Base-by-base conservation (phyloP, 2,797 vertebrate genomes). In the Vultur gryphus region DNA sequence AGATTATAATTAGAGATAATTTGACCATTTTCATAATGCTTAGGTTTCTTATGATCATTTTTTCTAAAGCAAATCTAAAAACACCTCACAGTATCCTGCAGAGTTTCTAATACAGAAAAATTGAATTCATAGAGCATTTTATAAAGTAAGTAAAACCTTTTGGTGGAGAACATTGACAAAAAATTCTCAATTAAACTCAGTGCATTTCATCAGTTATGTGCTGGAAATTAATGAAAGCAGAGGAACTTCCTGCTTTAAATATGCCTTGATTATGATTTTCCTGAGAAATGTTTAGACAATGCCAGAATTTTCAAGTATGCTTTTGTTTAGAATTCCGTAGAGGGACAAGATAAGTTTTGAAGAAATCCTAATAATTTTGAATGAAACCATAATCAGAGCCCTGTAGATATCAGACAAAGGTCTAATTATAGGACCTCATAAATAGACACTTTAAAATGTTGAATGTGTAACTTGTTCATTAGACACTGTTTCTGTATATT, bases 1-100 rank as follows among this genome's bases (percentile, higher is more conserved):
- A 95, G 97, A 97, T 98, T 97, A 97, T 97, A 98, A 98, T 98
- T 98, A 98, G 97, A 97, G 97, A 97, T 98, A 98, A 98, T 98
- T 98, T 98, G 98, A 97, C 97, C 97, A 95, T 95, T 96, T 97
- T 98, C 95, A 97, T 98, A 98, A 97, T 94, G 94, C 94, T 98
- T 87, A 96, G 89, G 95, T 96, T 96, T 97, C 94, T 96, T 96
- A 92, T 64, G 83, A 97, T 95, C 73, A 49, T 97, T 96, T 80
- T 96, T 96, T 98, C 95, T 84, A 95, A 94, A 89, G 89, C 80
- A 95, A 96, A 94, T 93, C 95, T 95, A 82, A 89, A 90, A 96
- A 73, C 97, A 96, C 94, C 95, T 96, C 86, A 58, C n/a, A 89
- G 93, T 95, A 95, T 96, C 95, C 93, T 83, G 90, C 65, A 84